phyloP scores from a whole-genome alignment of 2,888 invertebrate genomes.

The Tetragonisca angustula region DNA sequence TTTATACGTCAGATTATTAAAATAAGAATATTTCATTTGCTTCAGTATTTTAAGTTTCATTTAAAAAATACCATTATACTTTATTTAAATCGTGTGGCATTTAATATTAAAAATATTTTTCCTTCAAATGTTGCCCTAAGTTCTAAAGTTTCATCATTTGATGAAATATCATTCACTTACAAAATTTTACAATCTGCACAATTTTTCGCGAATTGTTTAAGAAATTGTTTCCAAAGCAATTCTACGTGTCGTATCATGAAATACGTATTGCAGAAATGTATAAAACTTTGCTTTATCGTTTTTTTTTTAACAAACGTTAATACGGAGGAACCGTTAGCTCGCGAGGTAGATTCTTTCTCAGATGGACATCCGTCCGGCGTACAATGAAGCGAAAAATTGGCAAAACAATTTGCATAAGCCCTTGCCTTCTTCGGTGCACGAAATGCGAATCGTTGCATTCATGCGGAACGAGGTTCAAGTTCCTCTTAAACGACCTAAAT shows the following conservation, averaged over 20 bases:
- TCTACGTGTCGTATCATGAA: background rate
- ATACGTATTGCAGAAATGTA: too few relatives aligned
- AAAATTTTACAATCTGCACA: too few relatives aligned
- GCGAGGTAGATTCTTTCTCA: conserved; percentile 26
- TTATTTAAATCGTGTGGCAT: too few relatives aligned
- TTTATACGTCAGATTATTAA: too few relatives aligned
- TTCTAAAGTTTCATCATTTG: too few relatives aligned
- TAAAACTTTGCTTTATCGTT: background rate
- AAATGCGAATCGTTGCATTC: conserved; percentile 34
- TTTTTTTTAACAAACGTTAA: conserved; percentile 13
- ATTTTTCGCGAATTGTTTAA: background rate
- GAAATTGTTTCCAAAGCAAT: background rate
- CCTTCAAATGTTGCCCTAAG: too few relatives aligned
- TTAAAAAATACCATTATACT: too few relatives aligned
- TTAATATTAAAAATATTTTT: too few relatives aligned
- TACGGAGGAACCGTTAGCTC: conserved; percentile 53
- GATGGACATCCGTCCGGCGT: conserved; percentile 62
- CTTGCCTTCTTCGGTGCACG: conserved; percentile 22
- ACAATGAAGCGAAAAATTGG: conserved; percentile 27
- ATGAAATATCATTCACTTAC: too few relatives aligned
- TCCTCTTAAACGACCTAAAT: conserved; percentile 33
- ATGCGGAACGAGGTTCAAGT: conserved; percentile 16
- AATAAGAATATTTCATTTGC: too few relatives aligned
- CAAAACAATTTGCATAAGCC: conserved; percentile 48
- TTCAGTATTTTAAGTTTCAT: too few relatives aligned